phyloP scores from a whole-genome alignment of 2,113 vertebrate species.

The Ptilonorhynchus violaceus region DNA sequence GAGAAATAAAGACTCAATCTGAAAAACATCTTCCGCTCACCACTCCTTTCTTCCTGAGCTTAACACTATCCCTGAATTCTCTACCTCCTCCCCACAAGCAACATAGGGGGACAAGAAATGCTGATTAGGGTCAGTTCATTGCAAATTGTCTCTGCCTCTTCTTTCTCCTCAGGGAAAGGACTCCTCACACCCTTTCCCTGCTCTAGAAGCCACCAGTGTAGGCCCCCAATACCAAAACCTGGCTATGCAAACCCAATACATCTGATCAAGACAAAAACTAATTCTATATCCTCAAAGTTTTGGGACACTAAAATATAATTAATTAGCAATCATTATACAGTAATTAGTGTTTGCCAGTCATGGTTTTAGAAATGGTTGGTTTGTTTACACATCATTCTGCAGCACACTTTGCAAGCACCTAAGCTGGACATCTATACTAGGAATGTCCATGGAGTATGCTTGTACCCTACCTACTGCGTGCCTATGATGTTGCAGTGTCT shows the following conservation, averaged over 20 bases:
- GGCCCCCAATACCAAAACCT: background rate
- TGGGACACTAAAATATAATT: background rate
- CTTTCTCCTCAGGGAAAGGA: background rate
- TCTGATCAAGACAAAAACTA: background rate
- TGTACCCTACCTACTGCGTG: background rate
- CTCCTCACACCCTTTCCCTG: background rate
- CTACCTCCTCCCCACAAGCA: background rate
- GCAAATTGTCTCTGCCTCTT: background rate
- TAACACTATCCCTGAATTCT: background rate
- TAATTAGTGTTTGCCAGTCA: accelerated
- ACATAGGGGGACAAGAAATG: background rate
- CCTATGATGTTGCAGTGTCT: background rate
- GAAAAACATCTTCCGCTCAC: background rate
- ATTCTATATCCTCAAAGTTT: background rate
- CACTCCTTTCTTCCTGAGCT: background rate
- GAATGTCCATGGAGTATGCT: accelerated
- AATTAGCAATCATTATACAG: background rate
- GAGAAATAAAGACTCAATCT: background rate
- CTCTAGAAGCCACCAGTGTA: background rate
- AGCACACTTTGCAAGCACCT: background rate
- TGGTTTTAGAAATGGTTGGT: background rate
- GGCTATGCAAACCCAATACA: background rate
- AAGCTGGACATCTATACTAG: background rate
- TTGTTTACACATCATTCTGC: background rate
- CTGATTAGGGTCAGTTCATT: background rate